phyloP scores from a whole-genome alignment of 2,797 vertebrate genomes.

The Acanthis flammea region DNA sequence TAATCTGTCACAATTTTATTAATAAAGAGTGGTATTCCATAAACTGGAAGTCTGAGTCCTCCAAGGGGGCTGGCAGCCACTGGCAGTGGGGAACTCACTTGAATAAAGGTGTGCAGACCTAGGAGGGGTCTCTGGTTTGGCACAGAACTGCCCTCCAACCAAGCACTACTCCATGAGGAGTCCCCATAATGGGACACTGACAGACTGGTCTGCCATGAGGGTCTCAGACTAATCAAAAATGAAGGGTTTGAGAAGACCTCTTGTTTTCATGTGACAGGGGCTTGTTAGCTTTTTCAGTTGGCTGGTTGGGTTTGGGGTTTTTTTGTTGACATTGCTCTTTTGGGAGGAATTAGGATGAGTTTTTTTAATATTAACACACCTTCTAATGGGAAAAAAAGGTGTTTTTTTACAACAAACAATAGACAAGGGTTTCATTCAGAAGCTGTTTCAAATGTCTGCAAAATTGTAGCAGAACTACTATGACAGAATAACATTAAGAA shows the following conservation, averaged over 20 bases:
- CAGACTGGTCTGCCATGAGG: neutral
- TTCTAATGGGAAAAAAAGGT: neutral
- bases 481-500: neutral
- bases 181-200: neutral
- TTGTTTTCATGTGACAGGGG: neutral
- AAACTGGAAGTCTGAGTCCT: neutral
- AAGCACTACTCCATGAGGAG: neutral
- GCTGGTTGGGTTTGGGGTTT: neutral
- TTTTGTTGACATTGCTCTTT: neutral
- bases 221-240: neutral
- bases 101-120: neutral
- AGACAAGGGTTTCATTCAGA: neutral
- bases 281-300: neutral
- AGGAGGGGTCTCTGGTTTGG: neutral
- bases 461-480: neutral
- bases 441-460: neutral
- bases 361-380: neutral
- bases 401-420: neutral
- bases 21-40: neutral
- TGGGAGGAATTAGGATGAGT: fast-evolving
- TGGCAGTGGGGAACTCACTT: neutral
- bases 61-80: neutral
- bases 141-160: fast-evolving
- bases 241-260: neutral
- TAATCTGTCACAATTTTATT: neutral